Conservation (phyloP, 1,140 invertebrate species). For the Pseudoatta argentina region DNA sequence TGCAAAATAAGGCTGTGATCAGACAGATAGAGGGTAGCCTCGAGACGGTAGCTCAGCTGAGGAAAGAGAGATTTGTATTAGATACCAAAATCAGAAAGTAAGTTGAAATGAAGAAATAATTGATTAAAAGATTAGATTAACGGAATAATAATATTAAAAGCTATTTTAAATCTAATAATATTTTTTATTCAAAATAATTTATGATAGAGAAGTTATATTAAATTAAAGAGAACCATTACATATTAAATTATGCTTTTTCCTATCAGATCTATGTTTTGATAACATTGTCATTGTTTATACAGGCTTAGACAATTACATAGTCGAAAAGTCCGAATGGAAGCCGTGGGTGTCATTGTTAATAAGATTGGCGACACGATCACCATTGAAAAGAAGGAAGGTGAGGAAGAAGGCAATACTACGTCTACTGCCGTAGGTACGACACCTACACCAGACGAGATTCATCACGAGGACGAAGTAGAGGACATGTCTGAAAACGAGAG, state of each 20-base stretch:
- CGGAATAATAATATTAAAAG: constrained; percentile 2
- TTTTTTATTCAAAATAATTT: constrained; percentile 10
- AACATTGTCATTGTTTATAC: constrained; percentile 55
- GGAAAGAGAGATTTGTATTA: constrained; percentile 93
- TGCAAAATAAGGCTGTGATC: constrained; percentile 96
- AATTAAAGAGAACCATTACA: background rate
- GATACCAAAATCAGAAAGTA: constrained; percentile 96
- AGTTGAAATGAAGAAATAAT: constrained; percentile 79
- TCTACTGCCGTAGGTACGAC: constrained; percentile 80
- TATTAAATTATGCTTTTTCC: background rate
- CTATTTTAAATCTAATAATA: background rate
- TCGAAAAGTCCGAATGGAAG: constrained; percentile 91
- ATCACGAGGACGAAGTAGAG: constrained; percentile 88
- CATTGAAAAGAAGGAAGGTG: constrained; percentile 84
- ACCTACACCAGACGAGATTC: constrained; percentile 85
- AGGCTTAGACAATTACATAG: constrained; percentile 91
- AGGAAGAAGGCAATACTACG: constrained; percentile 78
- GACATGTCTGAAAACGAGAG: constrained; percentile 94
- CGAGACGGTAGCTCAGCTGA: constrained; percentile 91
- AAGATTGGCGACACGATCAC: constrained; percentile 84
- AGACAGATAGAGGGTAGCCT: constrained; percentile 92
- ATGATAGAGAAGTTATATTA: background rate
- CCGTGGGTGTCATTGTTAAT: constrained; percentile 87
- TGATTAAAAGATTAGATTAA: background rate
- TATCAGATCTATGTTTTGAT: constrained; percentile 5